phyloP scores from a whole-genome alignment of 2,888 invertebrate genomes.

The Chydorus sphaericus region DNA sequence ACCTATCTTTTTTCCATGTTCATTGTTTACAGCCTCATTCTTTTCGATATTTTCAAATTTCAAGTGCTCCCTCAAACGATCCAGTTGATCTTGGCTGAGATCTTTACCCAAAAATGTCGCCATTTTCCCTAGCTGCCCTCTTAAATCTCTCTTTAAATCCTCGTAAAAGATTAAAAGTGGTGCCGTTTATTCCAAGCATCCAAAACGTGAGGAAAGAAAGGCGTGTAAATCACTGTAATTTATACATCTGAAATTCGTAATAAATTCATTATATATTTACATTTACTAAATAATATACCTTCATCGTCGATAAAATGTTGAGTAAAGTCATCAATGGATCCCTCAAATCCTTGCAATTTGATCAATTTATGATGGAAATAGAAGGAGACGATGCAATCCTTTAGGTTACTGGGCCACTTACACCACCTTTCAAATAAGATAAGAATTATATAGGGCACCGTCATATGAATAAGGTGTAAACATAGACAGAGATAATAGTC shows the following conservation, averaged over 20 bases:
- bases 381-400: conserved; percentile 70
- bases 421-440: too few relatives aligned
- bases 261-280: neutral
- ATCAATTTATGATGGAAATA: conserved; percentile 60
- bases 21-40: conserved; percentile 56
- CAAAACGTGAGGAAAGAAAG: conserved; percentile 61
- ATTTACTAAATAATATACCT: conserved; percentile 15
- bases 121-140: conserved; percentile 47
- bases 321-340: conserved; percentile 42
- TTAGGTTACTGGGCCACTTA: too few relatives aligned
- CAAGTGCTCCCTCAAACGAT: conserved; percentile 50
- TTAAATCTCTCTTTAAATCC: conserved; percentile 55
- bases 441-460: neutral
- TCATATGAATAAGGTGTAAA: neutral
- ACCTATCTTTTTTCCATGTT: conserved; percentile 11
- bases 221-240: conserved; percentile 47
- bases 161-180: conserved; percentile 61
- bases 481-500: too few relatives aligned
- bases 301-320: conserved; percentile 41
- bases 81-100: conserved; percentile 48
- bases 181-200: conserved; percentile 55
- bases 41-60: conserved; percentile 67
- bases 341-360: conserved; percentile 37
- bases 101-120: conserved; percentile 53
- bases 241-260: conserved; percentile 37